Evolutionary conservation across 2,888 invertebrate species (phyloP), one percentile per base, ranked within the genome.

Genomic region (Dicroscelio sp.): DNA sequence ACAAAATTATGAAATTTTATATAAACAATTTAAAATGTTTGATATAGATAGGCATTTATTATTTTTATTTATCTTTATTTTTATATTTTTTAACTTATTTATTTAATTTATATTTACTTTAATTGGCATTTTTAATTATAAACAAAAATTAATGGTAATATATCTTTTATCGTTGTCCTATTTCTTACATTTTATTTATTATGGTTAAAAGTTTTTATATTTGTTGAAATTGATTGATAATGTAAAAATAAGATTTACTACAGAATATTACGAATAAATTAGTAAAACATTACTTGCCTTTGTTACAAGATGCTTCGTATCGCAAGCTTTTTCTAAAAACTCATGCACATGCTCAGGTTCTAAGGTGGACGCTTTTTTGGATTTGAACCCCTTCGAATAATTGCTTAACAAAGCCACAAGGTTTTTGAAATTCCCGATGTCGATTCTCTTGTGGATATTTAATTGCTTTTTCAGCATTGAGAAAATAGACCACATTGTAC

Each of bases 291-390:
- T 20, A 20, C 67, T 35, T 38, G 25, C 69, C 69, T 69, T 69
- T n/a, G 25, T 25, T 25, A 25, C 69, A 1, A 69, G 17, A 69
- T 69, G 38, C 20, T n/a, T 69, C 23, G n/a, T 25, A 38, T 69
- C 69, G 20, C 69, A 38, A 30, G 69, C 69, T 69, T 69, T 69
- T 35, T 69, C 38, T 38, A 69, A 38, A 69, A 69, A 23, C 5
- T 69, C 4, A 14, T 35, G n/a, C 10, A 69, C 23, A 8, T 69
- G 69, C 25, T 69, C 69, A 2, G 69, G 38, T 12, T 69, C 69
- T 27, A 69, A 69, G 4, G 69, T 69, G 4, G 4, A 14, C 1
- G 69, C 35, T 38, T 69, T 69, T 38, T 69, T 69, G 2, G 69
- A 43, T 25, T n/a, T 38, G 69, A 23, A 69, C 4, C 69, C 69